Evolutionary conservation across 2,797 vertebrate species (phyloP).

Genomic region (Microctenopoma stevenorrisi): DNA sequence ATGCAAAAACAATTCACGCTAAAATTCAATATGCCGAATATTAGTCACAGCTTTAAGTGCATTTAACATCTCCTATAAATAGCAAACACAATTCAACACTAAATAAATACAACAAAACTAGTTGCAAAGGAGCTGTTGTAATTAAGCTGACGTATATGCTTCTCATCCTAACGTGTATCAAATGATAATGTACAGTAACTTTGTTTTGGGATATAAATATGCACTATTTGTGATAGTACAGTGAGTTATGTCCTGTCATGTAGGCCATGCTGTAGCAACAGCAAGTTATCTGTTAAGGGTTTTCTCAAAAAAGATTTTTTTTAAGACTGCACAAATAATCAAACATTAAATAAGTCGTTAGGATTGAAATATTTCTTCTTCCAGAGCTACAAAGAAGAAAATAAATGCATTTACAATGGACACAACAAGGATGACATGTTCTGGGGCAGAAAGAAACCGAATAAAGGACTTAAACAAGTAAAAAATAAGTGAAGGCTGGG

Average conservation of each 20-base stretch:
- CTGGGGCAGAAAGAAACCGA: too few species aligned
- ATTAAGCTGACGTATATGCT: constrained; percentile 1
- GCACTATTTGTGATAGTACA: neutral
- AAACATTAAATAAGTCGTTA: neutral
- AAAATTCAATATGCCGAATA: neutral
- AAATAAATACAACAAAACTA: constrained; percentile 39
- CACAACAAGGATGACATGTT: too few species aligned
- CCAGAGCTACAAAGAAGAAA: neutral
- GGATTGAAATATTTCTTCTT: neutral
- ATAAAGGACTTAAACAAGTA: too few species aligned
- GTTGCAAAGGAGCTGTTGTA: neutral
- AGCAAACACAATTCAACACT: constrained; percentile 24
- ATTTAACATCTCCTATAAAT: constrained; percentile 26
- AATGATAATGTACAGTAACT: constrained; percentile 7
- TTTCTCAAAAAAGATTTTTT: neutral
- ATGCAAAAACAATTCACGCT: neutral
- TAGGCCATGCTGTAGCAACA: neutral
- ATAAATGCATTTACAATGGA: neutral
- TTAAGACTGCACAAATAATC: constrained; percentile 8
- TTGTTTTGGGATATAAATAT: neutral
- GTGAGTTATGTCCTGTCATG: too few species aligned
- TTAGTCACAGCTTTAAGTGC: neutral
- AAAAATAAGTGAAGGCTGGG: neutral
- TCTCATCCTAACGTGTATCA: neutral
- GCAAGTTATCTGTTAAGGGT: neutral